Percentiles rank a stretch among this genome's conserved stretches.
These are phyloP conservation scores for Malurus splendens DNA, from an alignment of 2,797 vertebrate species.

Conservation along the genomic window DNA sequence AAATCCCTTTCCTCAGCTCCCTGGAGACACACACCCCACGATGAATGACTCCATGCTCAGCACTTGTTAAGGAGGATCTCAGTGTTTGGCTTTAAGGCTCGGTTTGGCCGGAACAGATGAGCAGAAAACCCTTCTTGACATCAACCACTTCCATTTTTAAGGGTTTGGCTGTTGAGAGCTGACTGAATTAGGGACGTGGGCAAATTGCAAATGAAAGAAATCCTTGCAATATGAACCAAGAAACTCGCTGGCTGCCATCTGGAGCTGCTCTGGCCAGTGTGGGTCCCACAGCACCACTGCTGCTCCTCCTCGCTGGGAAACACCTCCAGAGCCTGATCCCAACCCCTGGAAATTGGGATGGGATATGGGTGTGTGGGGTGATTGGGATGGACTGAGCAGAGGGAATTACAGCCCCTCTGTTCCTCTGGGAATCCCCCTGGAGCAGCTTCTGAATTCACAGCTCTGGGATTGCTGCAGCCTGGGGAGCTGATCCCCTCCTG, in stretches of 20 bases:
- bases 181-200: neutral
- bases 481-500: fast-evolving
- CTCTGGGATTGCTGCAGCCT: neutral
- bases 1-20: neutral
- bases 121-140: neutral
- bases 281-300: neutral
- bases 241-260: neutral
- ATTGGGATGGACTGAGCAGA: neutral
- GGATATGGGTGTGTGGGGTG: neutral
- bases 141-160: neutral
- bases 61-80: neutral
- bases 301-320: neutral
- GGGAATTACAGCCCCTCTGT: neutral
- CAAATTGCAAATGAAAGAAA: neutral
- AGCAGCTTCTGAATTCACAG: neutral
- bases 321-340: neutral
- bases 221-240: neutral
- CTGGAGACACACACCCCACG: neutral
- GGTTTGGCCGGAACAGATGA: neutral
- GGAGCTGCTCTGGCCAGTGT: neutral
- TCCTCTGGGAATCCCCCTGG: neutral
- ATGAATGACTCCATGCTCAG: neutral
- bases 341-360: fast-evolving
- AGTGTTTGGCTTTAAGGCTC: neutral
- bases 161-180: neutral